Evolutionary conservation across 2,113 vertebrate genomes (phyloP).

Genomic region (Motacilla tschutschensis): DNA sequence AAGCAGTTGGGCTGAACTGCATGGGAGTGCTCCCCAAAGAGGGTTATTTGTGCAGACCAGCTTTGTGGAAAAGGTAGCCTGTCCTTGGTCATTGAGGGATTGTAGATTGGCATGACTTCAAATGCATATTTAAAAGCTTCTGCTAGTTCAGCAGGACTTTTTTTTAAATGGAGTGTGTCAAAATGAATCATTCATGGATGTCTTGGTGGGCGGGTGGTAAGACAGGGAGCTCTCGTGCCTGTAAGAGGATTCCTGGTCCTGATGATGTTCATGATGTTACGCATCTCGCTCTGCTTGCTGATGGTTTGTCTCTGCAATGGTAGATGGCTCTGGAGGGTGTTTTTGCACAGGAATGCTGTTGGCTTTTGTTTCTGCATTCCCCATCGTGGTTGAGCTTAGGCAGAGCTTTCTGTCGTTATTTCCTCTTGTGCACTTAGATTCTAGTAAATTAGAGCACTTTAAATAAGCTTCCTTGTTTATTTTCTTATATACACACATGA

Average conservation of each 20-base stretch:
- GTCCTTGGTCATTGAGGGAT: not conserved
- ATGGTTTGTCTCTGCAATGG: not conserved
- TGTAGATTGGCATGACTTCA: not conserved
- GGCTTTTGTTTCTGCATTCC: not conserved
- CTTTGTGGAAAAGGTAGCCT: not conserved
- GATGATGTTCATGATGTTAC: not conserved
- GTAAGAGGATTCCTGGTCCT: not conserved
- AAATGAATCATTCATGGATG: not conserved
- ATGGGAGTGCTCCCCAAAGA: not conserved
- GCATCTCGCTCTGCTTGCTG: not conserved
- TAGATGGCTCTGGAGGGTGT: not conserved
- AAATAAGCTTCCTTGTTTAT: not conserved
- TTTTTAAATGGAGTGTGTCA: not conserved
- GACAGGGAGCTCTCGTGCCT: not conserved
- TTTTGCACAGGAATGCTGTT: not conserved
- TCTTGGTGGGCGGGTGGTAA: not conserved
- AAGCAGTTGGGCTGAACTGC: not conserved
- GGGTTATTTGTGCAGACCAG: not conserved
- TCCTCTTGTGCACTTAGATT: not conserved
- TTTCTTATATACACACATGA: not conserved
- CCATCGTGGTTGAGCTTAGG: not conserved
- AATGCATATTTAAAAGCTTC: not conserved
- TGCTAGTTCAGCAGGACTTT: not conserved
- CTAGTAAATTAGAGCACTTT: not conserved
- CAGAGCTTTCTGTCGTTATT: not conserved